These are phyloP conservation scores for Lipotes vexillifer DNA, from an alignment of 2,113 vertebrate genomes.

Conservation along the genomic window DNA sequence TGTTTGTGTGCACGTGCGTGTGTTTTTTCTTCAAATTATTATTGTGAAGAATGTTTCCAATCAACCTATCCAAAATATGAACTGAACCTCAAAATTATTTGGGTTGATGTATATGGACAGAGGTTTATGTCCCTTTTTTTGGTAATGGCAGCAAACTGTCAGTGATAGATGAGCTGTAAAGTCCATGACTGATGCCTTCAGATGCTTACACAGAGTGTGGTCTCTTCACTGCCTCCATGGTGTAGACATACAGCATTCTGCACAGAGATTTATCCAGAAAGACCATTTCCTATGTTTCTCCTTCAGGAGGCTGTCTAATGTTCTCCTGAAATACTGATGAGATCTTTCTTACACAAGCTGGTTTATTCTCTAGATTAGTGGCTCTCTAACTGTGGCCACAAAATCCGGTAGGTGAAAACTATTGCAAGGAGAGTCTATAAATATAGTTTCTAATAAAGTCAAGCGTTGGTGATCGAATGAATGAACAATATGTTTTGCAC, in stretches of 20 bases:
- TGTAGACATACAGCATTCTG: neutral
- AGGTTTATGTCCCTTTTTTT: constrained; percentile 60
- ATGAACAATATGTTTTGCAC: neutral
- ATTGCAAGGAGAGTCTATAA: neutral
- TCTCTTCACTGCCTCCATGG: neutral
- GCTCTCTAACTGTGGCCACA: neutral
- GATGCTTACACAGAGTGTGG: neutral
- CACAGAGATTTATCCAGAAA: constrained; percentile 3
- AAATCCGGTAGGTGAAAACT: neutral
- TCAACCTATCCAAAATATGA: constrained; percentile 39
- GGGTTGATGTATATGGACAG: constrained; percentile 60
- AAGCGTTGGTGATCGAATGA: neutral
- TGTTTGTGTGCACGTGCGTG: neutral
- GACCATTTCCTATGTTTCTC: constrained; percentile 6
- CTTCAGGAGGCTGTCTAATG: neutral
- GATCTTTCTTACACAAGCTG: constrained; percentile 20
- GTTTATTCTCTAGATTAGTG: constrained; percentile 50
- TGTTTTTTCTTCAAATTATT: constrained; percentile 17
- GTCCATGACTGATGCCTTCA: constrained; percentile 22
- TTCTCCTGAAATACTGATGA: constrained; percentile 40
- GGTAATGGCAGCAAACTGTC: constrained; percentile 45
- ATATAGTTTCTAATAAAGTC: neutral
- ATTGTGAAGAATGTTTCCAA: constrained; percentile 35
- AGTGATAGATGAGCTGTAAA: constrained; percentile 63
- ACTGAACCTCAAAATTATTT: constrained; percentile 42